Percentiles rank a stretch among this genome's conserved stretches.
Conservation (phyloP, 2,888 invertebrate species). For the Iselma pallidipennis region DNA sequence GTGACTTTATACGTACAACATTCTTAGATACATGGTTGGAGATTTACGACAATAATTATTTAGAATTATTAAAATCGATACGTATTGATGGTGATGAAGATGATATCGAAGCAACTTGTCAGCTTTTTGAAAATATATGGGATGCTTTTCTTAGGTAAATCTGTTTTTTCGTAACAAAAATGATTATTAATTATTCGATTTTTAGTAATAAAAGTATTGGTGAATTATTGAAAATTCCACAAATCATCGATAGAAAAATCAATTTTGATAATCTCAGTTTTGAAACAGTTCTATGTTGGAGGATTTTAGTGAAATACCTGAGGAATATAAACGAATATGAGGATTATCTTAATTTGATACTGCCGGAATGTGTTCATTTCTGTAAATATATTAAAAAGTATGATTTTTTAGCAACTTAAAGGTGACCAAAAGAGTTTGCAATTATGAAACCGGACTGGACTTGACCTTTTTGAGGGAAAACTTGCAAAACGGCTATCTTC, state of each 20-base stretch:
- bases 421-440: no score
- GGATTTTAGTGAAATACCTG: conserved; percentile 61
- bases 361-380: conserved; percentile 75
- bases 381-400: conserved; percentile 74
- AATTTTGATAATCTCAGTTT: conserved; percentile 57
- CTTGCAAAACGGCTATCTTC: no score
- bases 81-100: conserved; percentile 70
- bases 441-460: no score
- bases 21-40: conserved; percentile 78
- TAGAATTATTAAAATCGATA: conserved; percentile 73
- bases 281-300: conserved; percentile 68
- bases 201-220: conserved; percentile 22
- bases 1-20: conserved; percentile 54
- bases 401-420: conserved; percentile 26
- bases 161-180: no score
- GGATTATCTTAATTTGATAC: conserved; percentile 63
- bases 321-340: conserved; percentile 50
- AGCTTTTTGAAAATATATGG: not conserved
- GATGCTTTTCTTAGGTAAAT: conserved; percentile 9
- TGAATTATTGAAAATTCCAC: conserved; percentile 17
- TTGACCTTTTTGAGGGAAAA: no score
- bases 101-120: conserved; percentile 63
- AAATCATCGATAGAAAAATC: conserved; percentile 48
- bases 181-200: no score
- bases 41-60: conserved; percentile 69